Evolutionary conservation across 1,140 invertebrate species (phyloP), one percentile per base, ranked within the genome.

Genomic region (Saccostrea glomerata): DNA sequence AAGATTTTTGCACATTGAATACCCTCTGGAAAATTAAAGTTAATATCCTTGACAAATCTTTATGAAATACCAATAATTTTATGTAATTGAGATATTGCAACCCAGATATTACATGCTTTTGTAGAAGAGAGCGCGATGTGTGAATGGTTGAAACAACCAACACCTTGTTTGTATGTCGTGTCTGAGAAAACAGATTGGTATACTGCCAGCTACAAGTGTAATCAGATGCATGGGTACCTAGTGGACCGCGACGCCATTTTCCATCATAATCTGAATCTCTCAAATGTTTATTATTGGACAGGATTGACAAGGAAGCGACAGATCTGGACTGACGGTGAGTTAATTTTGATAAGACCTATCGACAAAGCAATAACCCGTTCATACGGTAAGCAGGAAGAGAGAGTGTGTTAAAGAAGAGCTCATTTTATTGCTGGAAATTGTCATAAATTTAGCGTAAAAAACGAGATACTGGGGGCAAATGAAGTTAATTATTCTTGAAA

Each of bases 381-480:
- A 12, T 25, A 15, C 23, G 25, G 15, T 77, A 25, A 77, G 30
- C 25, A 25, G 70, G 70, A 66, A 25, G 13, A 77, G 13, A 12
- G 70, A 36, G 9, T 40, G 70, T 77, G 25, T 36, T 77, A 77
- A 77, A 30, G 30, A 77, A 25, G 70, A 77, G 23, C 11, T 6
- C 23, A 77, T 77, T 77, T 77, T 77, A 77, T 77, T 77, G 70
- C 70, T 15, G 3, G 70, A 36, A 36, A 77, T 77, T 77, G 70
- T 77, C 70, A 77, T 77, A 77, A 77, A 77, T 77, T 77, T 77
- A 40, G 70, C 70, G 70, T 77, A 77, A 77, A 77, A 30, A 77
- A 63, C 25, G 70, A 77, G 70, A 77, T 77, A 77, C 70, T 25
- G 25, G 30, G 23, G 25, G 30, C 11, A 77, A 77, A 77, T 77